Evolutionary conservation across 2,797 vertebrate genomes (phyloP), one percentile per base, ranked within the genome.

Genomic region (Pempheris klunzingeri): DNA sequence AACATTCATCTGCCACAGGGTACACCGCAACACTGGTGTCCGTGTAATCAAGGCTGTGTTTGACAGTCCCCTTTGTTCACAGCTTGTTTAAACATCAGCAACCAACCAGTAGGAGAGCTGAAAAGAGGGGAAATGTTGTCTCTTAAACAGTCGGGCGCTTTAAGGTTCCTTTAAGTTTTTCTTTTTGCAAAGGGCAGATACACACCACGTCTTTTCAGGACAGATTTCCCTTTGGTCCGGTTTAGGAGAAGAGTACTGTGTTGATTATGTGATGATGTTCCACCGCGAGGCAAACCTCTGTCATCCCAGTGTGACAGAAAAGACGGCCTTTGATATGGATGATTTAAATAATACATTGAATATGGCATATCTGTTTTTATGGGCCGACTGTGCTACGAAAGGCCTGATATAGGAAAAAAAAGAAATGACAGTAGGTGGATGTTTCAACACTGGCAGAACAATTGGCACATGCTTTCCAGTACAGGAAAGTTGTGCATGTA

Each of bases 291-390:
- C n/a, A 52, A 52, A 81, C n/a, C 39, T 68, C 77, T 50, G 11
- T 87, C 86, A 84, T 83, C 72, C 59, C 66, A 53, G 60, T 78
- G 75, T 71, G 78, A 82, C 82, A 74, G 81, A 52, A 50, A 85
- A 84, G 46, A 36, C 55, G 47, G 74, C 47, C 80, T 85, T 87
- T 85, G 77, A 86, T 84, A 81, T 75, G 77, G 64, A 74, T 55
- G 60, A 78, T 83, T 78, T 87, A 70, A 92, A 91, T 89, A 86
- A 90, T 86, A 77, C 84, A 86, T 81, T 64, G 34, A 88, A 74
- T 74, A 22, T 11, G 38, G 67, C 50, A 60, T 24, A 61, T 80
- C 61, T 81, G 64, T 81, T 80, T 80, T 78, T 32, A 71, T 54
- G 70, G 77, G 74, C 70, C 72, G 69, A 70, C 36, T 74, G 36